Evolutionary conservation across 2,113 vertebrate species (phyloP).

Genomic region (Callipepla californica): DNA sequence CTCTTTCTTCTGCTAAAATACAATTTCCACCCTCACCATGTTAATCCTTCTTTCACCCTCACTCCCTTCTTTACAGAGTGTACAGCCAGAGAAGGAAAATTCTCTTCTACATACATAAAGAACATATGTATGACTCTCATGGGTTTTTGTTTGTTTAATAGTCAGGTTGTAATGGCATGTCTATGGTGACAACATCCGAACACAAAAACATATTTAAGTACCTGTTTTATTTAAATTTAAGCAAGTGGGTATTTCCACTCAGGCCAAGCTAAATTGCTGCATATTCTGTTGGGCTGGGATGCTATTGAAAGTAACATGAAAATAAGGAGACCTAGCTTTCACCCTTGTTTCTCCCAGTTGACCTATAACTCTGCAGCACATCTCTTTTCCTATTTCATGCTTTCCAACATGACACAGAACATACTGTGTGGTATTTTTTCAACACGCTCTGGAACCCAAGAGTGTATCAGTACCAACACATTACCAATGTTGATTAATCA

Average conservation of each 20-base stretch:
- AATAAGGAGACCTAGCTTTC: background rate
- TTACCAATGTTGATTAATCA: rapidly evolving
- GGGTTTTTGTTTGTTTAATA: background rate
- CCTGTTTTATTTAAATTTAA: background rate
- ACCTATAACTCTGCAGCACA: background rate
- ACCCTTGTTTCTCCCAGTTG: background rate
- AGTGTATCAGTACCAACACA: background rate
- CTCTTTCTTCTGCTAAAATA: conserved; percentile 18
- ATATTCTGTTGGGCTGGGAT: background rate
- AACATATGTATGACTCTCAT: background rate
- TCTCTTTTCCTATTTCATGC: rapidly evolving
- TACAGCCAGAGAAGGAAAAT: background rate
- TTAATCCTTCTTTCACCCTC: background rate
- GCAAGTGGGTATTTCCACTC: background rate
- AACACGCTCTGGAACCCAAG: background rate
- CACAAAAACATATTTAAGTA: background rate
- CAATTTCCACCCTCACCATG: background rate
- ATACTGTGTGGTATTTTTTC: background rate
- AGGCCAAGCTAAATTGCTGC: background rate
- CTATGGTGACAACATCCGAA: background rate
- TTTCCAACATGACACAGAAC: background rate
- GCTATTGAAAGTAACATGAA: background rate
- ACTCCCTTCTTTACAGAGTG: background rate
- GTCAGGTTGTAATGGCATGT: background rate
- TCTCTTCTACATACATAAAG: background rate